Evolutionary conservation across 2,113 vertebrate genomes (phyloP).

Genomic region (Manacus vitellinus): DNA sequence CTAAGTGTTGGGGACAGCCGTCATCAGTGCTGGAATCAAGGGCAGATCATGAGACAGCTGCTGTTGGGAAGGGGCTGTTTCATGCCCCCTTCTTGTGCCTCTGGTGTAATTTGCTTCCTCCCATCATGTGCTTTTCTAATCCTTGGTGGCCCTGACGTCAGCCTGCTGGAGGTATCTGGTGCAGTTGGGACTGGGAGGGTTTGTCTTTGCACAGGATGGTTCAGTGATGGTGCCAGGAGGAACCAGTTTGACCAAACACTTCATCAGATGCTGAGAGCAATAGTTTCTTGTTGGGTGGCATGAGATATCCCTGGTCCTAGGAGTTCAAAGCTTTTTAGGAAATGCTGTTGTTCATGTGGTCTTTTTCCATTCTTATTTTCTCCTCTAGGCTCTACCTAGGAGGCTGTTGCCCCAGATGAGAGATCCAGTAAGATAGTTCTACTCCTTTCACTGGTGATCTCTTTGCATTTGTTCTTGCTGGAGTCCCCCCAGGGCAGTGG

Average conservation of each 20-base stretch:
- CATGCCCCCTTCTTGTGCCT: neutral
- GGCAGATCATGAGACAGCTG: neutral
- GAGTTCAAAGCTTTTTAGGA: neutral
- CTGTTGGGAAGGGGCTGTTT: neutral
- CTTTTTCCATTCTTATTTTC: neutral
- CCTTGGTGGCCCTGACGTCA: neutral
- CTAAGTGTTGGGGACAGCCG: neutral
- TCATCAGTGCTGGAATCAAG: neutral
- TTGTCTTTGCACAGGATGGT: neutral
- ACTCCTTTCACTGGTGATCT: neutral
- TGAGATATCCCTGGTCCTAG: neutral
- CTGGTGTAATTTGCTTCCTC: neutral
- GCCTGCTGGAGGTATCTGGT: neutral
- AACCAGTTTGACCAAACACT: neutral
- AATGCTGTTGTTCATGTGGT: neutral
- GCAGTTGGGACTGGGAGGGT: neutral
- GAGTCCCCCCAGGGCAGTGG: neutral
- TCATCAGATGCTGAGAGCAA: neutral
- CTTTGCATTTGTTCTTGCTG: neutral
- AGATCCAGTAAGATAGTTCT: neutral
- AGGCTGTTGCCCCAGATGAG: neutral
- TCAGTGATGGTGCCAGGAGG: neutral
- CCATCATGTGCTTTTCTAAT: neutral
- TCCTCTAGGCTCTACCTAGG: neutral
- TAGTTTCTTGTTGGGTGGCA: neutral